phyloP scores from a whole-genome alignment of 2,888 invertebrate genomes.

The Cheilosia pagana region DNA sequence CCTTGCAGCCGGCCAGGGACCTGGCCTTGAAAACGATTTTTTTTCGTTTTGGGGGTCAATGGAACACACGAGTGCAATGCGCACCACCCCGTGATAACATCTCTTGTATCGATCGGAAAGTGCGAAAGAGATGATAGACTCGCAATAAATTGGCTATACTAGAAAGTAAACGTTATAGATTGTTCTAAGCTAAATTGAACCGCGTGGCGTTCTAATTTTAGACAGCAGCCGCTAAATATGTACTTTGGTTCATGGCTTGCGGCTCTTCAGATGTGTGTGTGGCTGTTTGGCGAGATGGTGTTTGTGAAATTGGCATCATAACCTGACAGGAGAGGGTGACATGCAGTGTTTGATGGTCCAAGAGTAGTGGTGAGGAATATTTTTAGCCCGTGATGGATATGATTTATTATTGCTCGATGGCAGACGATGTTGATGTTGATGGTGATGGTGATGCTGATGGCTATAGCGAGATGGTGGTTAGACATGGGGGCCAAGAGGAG shows the following conservation, averaged over 20 bases:
- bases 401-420: conserved; percentile 60
- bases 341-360: conserved; percentile 35
- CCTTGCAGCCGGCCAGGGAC: conserved; percentile 71
- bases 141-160: conserved; percentile 8
- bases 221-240: conserved; percentile 37
- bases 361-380: conserved; percentile 37
- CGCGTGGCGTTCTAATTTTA: conserved; percentile 67
- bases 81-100: conserved; percentile 61
- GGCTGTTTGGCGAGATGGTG: conserved; percentile 3
- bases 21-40: conserved; percentile 62
- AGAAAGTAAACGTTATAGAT: conserved; percentile 30
- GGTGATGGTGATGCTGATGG: background rate
- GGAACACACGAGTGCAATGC: conserved; percentile 71
- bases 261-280: conserved; percentile 4
- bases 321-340: conserved; percentile 47
- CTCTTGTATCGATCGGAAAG: conserved; percentile 38
- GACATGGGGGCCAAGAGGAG: conserved; percentile 11
- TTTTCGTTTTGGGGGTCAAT: conserved; percentile 67
- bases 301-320: conserved; percentile 53
- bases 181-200: conserved; percentile 32
- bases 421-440: conserved; percentile 38
- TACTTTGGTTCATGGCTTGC: background rate
- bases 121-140: conserved; percentile 21
- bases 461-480: background rate
- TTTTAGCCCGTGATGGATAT: conserved; percentile 58